Percentiles rank a stretch among this genome's conserved stretches.
Evolutionary conservation across 2,888 invertebrate species (phyloP).

Genomic region (Drosophila subsilvestris): DNA sequence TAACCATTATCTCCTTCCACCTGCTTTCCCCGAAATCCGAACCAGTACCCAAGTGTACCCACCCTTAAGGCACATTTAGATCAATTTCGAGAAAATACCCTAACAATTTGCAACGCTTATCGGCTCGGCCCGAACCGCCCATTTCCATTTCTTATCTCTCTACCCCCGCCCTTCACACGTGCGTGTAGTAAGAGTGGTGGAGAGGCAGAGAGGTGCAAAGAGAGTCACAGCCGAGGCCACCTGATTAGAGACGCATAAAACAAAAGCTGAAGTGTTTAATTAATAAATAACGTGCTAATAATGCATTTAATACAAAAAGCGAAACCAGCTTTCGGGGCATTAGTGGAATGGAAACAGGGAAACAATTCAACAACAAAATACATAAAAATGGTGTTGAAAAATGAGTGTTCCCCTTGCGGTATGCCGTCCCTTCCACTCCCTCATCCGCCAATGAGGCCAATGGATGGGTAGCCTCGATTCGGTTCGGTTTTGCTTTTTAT

Average conservation of each 20-base stretch:
- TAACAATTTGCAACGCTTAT: slow-evolving; percentile 38
- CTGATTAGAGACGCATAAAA: slow-evolving; percentile 66
- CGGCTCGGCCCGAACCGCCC: slow-evolving; percentile 25
- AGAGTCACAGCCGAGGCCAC: slow-evolving; percentile 21
- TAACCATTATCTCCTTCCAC: slow-evolving; percentile 15
- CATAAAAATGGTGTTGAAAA: slow-evolving; percentile 30
- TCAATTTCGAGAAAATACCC: slow-evolving; percentile 43
- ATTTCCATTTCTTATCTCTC: slow-evolving; percentile 38
- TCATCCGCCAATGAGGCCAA: background rate
- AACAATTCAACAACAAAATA: slow-evolving; percentile 12
- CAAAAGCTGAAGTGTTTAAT: slow-evolving; percentile 67
- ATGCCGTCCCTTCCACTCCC: slow-evolving; percentile 12
- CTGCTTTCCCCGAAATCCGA: slow-evolving; percentile 21
- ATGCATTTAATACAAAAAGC: slow-evolving; percentile 63
- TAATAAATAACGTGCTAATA: slow-evolving; percentile 79
- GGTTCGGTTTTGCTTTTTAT: slow-evolving; percentile 30
- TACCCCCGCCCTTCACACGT: slow-evolving; percentile 24
- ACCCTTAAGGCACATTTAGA: slow-evolving; percentile 17
- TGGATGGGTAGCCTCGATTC: slow-evolving; percentile 14
- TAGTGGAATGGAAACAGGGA: slow-evolving; percentile 32
- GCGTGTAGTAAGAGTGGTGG: slow-evolving; percentile 16
- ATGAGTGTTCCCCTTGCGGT: slow-evolving; percentile 37
- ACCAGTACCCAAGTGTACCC: background rate
- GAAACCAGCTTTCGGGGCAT: background rate
- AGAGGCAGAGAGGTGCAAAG: background rate